Conservation (phyloP, 2,113 vertebrate species). For the Hassar affinis region DNA sequence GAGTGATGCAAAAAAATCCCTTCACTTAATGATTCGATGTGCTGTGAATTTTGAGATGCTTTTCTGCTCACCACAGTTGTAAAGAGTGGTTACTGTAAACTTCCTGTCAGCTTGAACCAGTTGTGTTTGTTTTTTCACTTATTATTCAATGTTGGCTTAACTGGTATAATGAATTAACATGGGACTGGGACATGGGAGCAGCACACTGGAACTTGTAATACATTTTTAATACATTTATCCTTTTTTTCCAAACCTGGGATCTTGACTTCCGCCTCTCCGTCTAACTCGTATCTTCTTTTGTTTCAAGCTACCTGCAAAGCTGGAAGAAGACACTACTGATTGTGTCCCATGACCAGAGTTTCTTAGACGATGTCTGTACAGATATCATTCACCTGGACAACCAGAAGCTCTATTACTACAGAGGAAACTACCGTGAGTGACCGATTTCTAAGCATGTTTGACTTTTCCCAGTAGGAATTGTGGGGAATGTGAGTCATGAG, state of each 20-base stretch:
- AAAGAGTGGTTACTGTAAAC: not conserved
- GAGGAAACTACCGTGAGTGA: conserved; percentile 87
- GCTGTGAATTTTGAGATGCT: not conserved
- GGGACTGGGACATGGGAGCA: not conserved
- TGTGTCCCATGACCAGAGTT: conserved; percentile 92
- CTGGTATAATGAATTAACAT: not conserved
- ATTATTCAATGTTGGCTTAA: not conserved
- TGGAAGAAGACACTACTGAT: conserved; percentile 93
- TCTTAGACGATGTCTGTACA: conserved; percentile 90
- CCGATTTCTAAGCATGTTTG: too few relatives aligned
- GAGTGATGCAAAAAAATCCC: not conserved
- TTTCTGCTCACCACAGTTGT: not conserved
- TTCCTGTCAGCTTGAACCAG: not conserved
- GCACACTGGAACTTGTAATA: not conserved
- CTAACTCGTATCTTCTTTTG: not conserved
- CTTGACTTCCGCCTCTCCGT: not conserved
- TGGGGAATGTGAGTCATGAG: too few relatives aligned
- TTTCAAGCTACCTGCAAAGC: conserved; percentile 83
- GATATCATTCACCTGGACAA: conserved; percentile 87
- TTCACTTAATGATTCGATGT: not conserved
- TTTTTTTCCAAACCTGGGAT: not conserved
- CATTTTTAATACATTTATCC: too few relatives aligned
- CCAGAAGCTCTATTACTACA: conserved; percentile 88
- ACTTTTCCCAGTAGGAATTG: not conserved
- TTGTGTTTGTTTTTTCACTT: not conserved